These are phyloP conservation scores for Deroptyus accipitrinus DNA, from an alignment of 2,113 vertebrate genomes.

Conservation along the genomic window DNA sequence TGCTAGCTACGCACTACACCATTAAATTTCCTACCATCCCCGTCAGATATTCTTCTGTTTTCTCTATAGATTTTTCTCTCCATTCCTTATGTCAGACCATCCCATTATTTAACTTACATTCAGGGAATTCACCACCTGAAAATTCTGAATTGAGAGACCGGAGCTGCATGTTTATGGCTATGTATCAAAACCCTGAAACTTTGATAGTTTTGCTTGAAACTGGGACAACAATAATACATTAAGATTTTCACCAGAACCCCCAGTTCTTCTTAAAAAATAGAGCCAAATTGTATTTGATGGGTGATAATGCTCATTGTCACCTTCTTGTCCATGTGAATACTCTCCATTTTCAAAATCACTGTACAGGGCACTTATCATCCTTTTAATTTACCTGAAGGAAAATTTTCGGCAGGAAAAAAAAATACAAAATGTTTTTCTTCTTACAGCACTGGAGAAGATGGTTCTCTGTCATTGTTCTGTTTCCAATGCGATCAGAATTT, in stretches of 20 bases:
- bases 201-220: background rate
- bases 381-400: background rate
- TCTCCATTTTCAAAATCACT: background rate
- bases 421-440: background rate
- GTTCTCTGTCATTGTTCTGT: background rate
- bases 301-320: background rate
- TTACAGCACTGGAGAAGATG: background rate
- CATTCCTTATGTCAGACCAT: background rate
- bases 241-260: background rate
- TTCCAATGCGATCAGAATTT: background rate
- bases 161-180: background rate
- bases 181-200: background rate
- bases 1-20: background rate
- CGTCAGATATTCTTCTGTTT: background rate
- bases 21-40: background rate
- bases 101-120: background rate
- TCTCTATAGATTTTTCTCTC: background rate
- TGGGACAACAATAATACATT: background rate
- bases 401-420: background rate
- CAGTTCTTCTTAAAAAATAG: background rate
- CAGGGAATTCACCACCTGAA: background rate
- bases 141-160: background rate
- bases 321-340: background rate
- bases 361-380: background rate
- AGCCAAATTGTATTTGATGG: background rate